phyloP scores from a whole-genome alignment of 2,113 vertebrate genomes.

The Lagopus muta region DNA sequence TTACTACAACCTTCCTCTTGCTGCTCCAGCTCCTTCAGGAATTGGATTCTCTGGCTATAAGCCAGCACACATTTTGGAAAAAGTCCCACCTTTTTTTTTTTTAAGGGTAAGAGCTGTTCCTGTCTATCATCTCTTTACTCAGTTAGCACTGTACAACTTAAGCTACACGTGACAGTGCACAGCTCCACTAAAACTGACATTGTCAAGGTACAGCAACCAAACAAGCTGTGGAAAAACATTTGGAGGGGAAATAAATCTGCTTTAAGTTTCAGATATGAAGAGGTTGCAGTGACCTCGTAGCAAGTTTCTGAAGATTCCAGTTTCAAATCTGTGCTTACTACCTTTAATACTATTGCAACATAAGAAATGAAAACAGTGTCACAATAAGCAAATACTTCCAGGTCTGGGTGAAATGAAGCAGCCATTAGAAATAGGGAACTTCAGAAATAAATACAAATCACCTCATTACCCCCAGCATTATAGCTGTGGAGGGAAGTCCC shows the following conservation, averaged over 20 bases:
- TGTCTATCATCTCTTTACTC: neutral
- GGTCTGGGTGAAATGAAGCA: neutral
- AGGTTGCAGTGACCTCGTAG: neutral
- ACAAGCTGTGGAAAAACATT: neutral
- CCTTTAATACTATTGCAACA: neutral
- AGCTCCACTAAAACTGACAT: neutral
- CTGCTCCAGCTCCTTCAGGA: neutral
- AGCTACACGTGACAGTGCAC: neutral
- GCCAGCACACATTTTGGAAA: conserved; percentile 1
- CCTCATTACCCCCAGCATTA: neutral
- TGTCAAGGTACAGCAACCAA: neutral
- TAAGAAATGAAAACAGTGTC: neutral
- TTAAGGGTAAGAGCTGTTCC: neutral
- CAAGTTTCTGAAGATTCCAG: neutral
- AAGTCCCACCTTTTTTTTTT: neutral
- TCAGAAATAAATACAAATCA: neutral
- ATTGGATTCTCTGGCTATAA: conserved; percentile 6
- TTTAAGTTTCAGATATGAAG: neutral
- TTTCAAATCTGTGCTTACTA: neutral
- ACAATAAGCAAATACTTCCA: neutral
- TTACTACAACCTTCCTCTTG: neutral
- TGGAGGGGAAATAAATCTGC: neutral
- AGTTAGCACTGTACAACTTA: neutral
- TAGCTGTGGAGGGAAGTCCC: neutral
- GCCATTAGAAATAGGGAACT: neutral